phyloP scores from a whole-genome alignment of 2,888 invertebrate genomes.

The Drosophila affinis region DNA sequence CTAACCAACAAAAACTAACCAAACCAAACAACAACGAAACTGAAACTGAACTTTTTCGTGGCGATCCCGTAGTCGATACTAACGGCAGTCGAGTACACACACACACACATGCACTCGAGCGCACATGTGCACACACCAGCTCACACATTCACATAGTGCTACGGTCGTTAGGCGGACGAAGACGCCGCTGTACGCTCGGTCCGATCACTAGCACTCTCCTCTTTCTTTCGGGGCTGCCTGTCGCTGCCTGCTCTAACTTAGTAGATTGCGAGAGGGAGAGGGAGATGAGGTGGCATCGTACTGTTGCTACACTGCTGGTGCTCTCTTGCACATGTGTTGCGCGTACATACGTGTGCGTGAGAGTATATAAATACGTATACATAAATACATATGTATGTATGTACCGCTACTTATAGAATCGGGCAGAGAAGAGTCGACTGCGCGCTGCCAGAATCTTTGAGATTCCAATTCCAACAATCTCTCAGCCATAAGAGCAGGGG shows the following conservation, averaged over 20 bases:
- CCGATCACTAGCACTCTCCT: not conserved
- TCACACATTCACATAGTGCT: constrained; percentile 48
- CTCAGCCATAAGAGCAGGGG: constrained; percentile 44
- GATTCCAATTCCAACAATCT: constrained; percentile 49
- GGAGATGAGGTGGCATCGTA: constrained; percentile 5
- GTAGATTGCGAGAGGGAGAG: constrained; percentile 64
- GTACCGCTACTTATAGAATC: constrained; percentile 70
- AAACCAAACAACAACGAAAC: constrained; percentile 71
- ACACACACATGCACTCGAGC: constrained; percentile 23
- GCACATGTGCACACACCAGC: constrained; percentile 30
- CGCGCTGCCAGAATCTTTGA: not conserved
- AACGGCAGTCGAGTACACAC: constrained; percentile 63
- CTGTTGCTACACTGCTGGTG: constrained; percentile 6
- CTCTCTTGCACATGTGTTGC: constrained; percentile 66
- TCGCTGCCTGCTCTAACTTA: constrained; percentile 69
- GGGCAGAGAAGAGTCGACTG: constrained; percentile 41
- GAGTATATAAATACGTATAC: constrained; percentile 51
- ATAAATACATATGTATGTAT: constrained; percentile 60
- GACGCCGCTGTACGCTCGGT: constrained; percentile 43
- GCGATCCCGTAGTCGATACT: constrained; percentile 79
- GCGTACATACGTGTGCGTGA: constrained; percentile 28
- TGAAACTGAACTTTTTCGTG: constrained; percentile 77
- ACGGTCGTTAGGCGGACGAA: constrained; percentile 72
- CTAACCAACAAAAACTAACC: constrained; percentile 53
- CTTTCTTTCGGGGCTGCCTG: not conserved